Percentiles rank a stretch among this genome's conserved stretches.
Conservation (phyloP, 2,113 vertebrate genomes). For the Marcusenius ussheri region DNA sequence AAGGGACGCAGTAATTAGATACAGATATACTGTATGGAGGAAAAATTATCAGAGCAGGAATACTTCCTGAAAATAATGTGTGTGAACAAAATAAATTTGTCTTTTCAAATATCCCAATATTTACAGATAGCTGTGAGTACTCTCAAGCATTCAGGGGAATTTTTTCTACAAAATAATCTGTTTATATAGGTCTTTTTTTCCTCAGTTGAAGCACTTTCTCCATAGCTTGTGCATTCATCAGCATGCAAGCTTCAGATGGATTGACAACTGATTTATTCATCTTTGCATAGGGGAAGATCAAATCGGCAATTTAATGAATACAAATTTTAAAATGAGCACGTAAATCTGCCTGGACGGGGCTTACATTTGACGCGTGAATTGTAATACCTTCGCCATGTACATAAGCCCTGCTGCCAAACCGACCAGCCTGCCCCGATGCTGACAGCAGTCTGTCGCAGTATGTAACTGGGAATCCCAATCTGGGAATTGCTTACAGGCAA, state of each 20-base stretch:
- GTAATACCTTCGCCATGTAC: neutral
- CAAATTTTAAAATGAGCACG: neutral
- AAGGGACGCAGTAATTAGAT: neutral
- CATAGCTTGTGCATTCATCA: neutral
- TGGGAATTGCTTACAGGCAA: neutral
- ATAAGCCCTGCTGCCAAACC: neutral
- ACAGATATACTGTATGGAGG: neutral
- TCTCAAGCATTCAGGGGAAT: neutral
- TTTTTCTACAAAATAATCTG: neutral
- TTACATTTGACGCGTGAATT: neutral
- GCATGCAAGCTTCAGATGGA: neutral
- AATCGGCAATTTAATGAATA: constrained; percentile 13
- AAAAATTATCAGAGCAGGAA: neutral
- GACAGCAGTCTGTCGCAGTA: too few relatives aligned
- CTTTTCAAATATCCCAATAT: neutral
- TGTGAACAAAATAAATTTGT: neutral
- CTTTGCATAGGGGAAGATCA: neutral
- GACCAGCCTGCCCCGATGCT: neutral
- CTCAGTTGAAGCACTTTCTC: neutral
- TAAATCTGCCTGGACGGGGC: neutral
- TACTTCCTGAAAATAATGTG: neutral
- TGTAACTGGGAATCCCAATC: neutral
- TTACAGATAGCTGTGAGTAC: neutral
- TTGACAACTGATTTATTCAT: neutral
- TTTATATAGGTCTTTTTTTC: neutral